phyloP scores from a whole-genome alignment of 2,888 invertebrate genomes.

The Pseudolycoriella hygida region DNA sequence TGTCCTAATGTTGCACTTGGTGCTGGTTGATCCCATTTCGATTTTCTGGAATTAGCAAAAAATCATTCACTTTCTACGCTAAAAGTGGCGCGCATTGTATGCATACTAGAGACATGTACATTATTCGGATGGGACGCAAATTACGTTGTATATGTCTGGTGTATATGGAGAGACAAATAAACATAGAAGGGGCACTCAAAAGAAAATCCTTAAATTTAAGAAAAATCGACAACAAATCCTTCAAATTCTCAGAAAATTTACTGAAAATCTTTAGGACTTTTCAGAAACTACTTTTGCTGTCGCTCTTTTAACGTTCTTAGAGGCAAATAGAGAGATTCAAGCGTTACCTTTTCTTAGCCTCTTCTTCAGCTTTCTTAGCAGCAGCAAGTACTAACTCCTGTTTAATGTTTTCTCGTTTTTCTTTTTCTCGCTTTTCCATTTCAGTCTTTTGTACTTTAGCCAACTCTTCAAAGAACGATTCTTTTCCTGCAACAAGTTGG shows the following conservation, averaged over 20 bases:
- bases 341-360: slow-evolving; percentile 61
- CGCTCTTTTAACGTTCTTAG: not conserved
- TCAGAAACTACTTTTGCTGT: too few relatives aligned
- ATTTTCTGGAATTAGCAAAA: slow-evolving; percentile 44
- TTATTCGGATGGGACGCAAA: too few relatives aligned
- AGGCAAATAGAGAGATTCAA: not conserved
- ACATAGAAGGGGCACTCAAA: too few relatives aligned
- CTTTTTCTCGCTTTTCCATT: slow-evolving; percentile 85
- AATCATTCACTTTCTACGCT: too few relatives aligned
- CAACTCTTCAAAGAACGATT: slow-evolving; percentile 85
- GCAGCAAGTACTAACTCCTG: slow-evolving; percentile 59
- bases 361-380: slow-evolving; percentile 43
- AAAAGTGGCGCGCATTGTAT: too few relatives aligned
- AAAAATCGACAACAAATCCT: too few relatives aligned
- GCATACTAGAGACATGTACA: too few relatives aligned
- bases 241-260: too few relatives aligned
- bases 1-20: slow-evolving; percentile 20
- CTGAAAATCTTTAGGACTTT: not conserved
- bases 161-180: too few relatives aligned
- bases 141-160: too few relatives aligned
- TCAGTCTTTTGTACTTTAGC: slow-evolving; percentile 77
- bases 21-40: slow-evolving; percentile 84
- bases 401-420: slow-evolving; percentile 66
- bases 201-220: too few relatives aligned
- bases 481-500: slow-evolving; percentile 36